Conservation (phyloP, 2,888 invertebrate genomes). For the Drosophila tripunctata region DNA sequence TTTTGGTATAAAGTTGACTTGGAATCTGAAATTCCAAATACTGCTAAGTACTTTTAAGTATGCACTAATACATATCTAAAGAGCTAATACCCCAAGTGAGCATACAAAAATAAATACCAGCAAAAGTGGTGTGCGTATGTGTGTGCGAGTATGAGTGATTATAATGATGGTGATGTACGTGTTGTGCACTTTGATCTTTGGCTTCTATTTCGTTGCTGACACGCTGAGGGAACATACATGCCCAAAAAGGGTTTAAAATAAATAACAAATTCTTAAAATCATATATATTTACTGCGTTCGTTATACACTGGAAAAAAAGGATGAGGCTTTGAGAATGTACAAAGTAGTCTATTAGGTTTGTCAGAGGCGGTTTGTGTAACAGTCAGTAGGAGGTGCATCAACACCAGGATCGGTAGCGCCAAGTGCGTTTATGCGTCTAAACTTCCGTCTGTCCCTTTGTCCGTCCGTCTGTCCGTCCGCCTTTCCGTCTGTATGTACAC, state of each 20-base stretch:
- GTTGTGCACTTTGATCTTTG: slow-evolving; percentile 55
- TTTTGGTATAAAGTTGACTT: background rate
- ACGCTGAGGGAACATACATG: slow-evolving; percentile 17
- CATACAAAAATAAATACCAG: slow-evolving; percentile 11
- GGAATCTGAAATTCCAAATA: slow-evolving; percentile 3
- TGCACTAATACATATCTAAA: slow-evolving; percentile 13
- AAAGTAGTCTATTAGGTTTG: too few relatives aligned
- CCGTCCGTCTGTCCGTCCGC: too few relatives aligned
- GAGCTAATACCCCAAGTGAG: slow-evolving; percentile 23
- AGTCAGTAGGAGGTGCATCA: too few relatives aligned
- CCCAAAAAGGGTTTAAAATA: slow-evolving; percentile 55
- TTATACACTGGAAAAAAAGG: background rate
- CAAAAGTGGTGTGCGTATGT: background rate
- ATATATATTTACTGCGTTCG: slow-evolving; percentile 30
- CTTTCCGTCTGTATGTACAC: too few relatives aligned
- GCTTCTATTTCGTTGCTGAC: slow-evolving; percentile 31
- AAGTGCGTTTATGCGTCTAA: too few relatives aligned
- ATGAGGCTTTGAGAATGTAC: background rate
- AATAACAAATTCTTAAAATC: slow-evolving; percentile 33
- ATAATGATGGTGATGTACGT: slow-evolving; percentile 30
- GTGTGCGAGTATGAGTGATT: slow-evolving; percentile 15
- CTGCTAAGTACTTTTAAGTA: background rate
- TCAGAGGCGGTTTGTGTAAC: too few relatives aligned
- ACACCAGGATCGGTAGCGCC: too few relatives aligned
- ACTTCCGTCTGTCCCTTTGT: too few relatives aligned